Base-by-base conservation (phyloP, 2,888 invertebrate species). In the Ophion obscuratus region DNA sequence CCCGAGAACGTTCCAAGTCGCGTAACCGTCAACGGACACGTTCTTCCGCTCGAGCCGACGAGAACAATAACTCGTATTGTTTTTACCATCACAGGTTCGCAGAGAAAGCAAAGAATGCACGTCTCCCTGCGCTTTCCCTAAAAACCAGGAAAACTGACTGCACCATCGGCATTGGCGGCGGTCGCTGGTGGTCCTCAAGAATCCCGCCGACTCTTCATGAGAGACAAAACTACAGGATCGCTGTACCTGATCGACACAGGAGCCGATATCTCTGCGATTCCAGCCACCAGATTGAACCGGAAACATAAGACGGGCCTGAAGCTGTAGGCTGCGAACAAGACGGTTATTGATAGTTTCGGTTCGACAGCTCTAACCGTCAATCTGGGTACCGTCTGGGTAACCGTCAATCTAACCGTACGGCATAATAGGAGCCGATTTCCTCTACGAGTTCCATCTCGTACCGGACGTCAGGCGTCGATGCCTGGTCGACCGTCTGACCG, bases 291-390 rank as follows among this genome's bases (percentile, higher is more conserved):
- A 1, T 11, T 70, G 17, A 10, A 64, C 0, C 78, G 67, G 2
- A 20, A 7, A 17, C n/a, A 20, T 2, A n/a, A 3, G 9, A 66
- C 64, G 7, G n/a, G 61, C 0, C 9, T 31, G n/a, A 44, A 47
- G 20, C 64, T 71, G 9, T 76, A 17, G 14, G 53, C 64, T 17
- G 79, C 71, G 2, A 91, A 90, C 59, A 76, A 88, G 17, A 77
- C 87, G 2, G 67, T 53, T 11, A 89, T 89, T 20, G 40, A 82
- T 1, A 89, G 88, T 0, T 89, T 74, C 57, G 89, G 89, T 11
- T 44, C 75, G 40, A 62, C 31, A 36, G 47, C 73, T 11, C 62
- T 84, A 40, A 62, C 36, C 5, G 62, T 89, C n/a, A 53, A 88
- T 59, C 62, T 89, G 31, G 87, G 83, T n/a, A n/a, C n/a, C n/a